These are phyloP conservation scores for Colostygia pectinataria DNA, from an alignment of 2,888 invertebrate species.

Conservation along the genomic window DNA sequence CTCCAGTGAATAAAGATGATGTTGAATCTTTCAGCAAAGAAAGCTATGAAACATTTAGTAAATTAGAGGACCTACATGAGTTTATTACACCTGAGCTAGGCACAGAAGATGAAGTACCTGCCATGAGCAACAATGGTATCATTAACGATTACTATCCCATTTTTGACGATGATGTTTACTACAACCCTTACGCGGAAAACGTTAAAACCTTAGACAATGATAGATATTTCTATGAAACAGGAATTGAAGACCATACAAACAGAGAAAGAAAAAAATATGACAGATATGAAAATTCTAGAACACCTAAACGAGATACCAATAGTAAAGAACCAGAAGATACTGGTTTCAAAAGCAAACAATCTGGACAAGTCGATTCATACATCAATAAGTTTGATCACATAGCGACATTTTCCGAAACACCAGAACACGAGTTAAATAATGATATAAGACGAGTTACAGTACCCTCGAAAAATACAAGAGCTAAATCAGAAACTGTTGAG, in stretches of 20 bases:
- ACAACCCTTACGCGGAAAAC: constrained; percentile 45
- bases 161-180: constrained; percentile 55
- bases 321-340: background rate
- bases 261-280: constrained; percentile 28
- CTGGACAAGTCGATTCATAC: constrained; percentile 39
- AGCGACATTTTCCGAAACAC: constrained; percentile 38
- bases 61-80: constrained; percentile 27
- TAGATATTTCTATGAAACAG: constrained; percentile 56
- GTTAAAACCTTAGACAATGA: constrained; percentile 46
- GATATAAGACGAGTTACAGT: constrained; percentile 24
- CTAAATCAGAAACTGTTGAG: constrained; percentile 45
- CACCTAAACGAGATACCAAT: constrained; percentile 12
- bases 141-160: constrained; percentile 67
- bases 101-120: constrained; percentile 42
- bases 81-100: constrained; percentile 36
- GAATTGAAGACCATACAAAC: constrained; percentile 30
- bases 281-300: constrained; percentile 12
- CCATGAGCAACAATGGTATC: constrained; percentile 42
- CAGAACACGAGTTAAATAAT: constrained; percentile 23
- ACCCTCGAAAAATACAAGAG: constrained; percentile 20
- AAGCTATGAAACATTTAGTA: constrained; percentile 24
- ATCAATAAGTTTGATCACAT: constrained; percentile 26
- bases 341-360: constrained; percentile 16
- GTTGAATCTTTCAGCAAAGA: constrained; percentile 8
- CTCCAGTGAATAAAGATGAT: constrained; percentile 22